Base-by-base conservation (phyloP, 2,888 invertebrate genomes). In the Drosophila kambysellisi region DNA sequence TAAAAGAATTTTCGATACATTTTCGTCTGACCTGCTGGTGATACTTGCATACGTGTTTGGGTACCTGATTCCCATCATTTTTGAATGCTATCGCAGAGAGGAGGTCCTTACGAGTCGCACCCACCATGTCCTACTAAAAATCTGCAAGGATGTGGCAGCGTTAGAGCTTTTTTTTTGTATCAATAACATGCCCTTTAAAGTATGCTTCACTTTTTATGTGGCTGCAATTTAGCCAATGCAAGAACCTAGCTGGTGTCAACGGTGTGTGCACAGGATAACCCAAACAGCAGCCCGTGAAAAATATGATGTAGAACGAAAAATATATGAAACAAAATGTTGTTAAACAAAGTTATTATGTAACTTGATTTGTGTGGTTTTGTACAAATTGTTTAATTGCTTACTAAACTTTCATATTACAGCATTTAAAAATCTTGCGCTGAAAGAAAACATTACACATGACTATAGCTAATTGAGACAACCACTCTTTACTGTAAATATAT, bases 401-500 rank as follows among this genome's bases (percentile, higher is more conserved):
- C 7, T 8, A 3, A 2, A 5, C n/a, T 43, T n/a, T 20, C 11
- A n/a, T 43, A 43, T 11, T 6, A 43, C 20, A 15, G 8, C 15
- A 25, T 8, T 8, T 15, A 15, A 7, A 25, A 25, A 46, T 15
- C 20, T 25, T 25, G n/a, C n/a, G n/a, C 41, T 20, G 15, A 1
- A 20, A 20, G 3, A 30, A 41, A 17, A 9, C 6, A 17, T n/a
- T 43, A n/a, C 12, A 33, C 8, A 11, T 48, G 25, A 20, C 9
- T 66, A 29, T 15, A 66, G 30, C 63, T 66, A 37, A 37, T 37
- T 8, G 29, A 7, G 4, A 11, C 12, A 25, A 0, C 15, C 33
- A 41, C 25, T 25, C n/a, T 37, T 60, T 69, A 70, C 54, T 5
- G 11, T 9, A 25, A 46, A 15, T 4, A 46, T 25, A 25, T 20